Evolutionary conservation across 2,888 invertebrate genomes (phyloP), one percentile per base, ranked within the genome.

Genomic region (Drosophila setosimentum): DNA sequence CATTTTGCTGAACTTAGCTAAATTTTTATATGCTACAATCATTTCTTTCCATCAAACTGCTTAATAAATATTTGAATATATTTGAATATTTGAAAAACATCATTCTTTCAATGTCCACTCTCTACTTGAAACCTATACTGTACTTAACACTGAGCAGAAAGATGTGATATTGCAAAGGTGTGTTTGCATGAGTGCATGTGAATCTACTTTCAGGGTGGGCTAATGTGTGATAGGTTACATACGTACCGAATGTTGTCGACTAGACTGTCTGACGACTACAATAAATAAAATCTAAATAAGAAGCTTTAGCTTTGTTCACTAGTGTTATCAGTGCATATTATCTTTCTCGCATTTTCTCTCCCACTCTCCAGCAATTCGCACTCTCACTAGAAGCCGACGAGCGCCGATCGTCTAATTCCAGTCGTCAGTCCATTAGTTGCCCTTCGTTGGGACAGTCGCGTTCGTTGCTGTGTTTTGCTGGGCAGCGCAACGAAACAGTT

Each of bases 401-500:
- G 32, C 33, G 45, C 10, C 62, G 73, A 67, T 73, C 69, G 68
- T 45, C 7, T 51, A 62, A 55, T 32, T 50, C 55, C 57, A 53
- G 50, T 49, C 58, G 40, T 68, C 80, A 78, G 78, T 78, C 51
- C 59, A 50, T 48, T 29, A 8, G 63, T 35, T 54, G 72, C 62
- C 57, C 45, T 72, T 57, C 57, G 59, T 57, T 54, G 55, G 57
- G 78, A n/a, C 18, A 42, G 80, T 76, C 76, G 78, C 62, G 55
- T 50, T 70, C 48, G 27, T 58, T 65, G 66, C 68, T 60, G 75
- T 63, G 50, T 58, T 50, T 59, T n/a, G 57, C 37, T 50, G 42
- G 68, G 45, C 64, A 65, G 35, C 67, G 68, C 62, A 40, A 33
- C 55, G 18, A 2, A 55, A 37, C 49, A 27, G 40, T 59, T 49